Conservation (phyloP, 2,113 vertebrate species). For the Uropsilus gracilis region DNA sequence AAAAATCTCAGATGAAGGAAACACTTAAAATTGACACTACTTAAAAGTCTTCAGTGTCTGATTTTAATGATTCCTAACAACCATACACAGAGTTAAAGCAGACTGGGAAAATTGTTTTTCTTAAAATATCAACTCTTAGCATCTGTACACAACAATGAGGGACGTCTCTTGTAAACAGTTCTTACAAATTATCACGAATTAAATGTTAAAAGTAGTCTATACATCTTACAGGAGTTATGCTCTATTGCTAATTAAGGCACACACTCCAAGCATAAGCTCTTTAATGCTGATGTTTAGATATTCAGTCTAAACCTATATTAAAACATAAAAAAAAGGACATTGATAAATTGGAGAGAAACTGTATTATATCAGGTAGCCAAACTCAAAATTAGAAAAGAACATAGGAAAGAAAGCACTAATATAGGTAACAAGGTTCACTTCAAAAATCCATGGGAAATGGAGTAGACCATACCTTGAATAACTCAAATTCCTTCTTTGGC, state of each 20-base stretch:
- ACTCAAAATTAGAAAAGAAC: constrained; percentile 41
- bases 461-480: constrained; percentile 95
- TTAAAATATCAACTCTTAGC: background rate
- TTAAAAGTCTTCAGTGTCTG: background rate
- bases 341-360: background rate
- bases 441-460: constrained; percentile 71
- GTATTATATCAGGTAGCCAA: background rate
- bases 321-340: background rate
- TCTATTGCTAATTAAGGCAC: background rate
- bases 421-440: constrained; percentile 57
- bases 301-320: background rate
- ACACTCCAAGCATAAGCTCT: background rate
- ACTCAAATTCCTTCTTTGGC: constrained; percentile 99
- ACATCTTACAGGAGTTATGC: background rate
- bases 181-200: background rate
- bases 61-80: constrained; percentile 43
- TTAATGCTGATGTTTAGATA: background rate
- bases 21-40: background rate
- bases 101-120: background rate
- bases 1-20: background rate
- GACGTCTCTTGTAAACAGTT: background rate
- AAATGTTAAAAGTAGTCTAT: background rate
- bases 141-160: background rate
- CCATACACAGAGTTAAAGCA: background rate
- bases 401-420: constrained; percentile 47